Evolutionary conservation across 2,888 invertebrate species (phyloP), one percentile per base, ranked within the genome.

Genomic region (Acrobasis suavella): DNA sequence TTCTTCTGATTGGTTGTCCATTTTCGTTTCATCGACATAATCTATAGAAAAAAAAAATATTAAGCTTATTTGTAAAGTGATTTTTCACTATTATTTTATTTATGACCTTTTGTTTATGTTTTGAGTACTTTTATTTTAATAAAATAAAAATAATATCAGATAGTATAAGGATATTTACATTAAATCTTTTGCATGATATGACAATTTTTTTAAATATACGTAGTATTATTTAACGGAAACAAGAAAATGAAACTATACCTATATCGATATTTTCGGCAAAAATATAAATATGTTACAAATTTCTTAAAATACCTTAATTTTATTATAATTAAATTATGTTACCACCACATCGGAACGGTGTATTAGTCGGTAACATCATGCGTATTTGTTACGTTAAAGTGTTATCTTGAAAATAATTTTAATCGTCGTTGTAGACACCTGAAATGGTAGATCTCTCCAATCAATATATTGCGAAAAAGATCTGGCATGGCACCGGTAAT

Each of bases 241-340:
- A 22, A 22, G 22, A 22, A 22, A 2, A 22, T 22, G 72, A 77
- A 79, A 78, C 76, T 69, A 72, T 78, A 77, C 75, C 72, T 72
- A 77, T 67, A 66, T 73, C 50, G 66, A 64, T 68, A 66, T 67
- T 77, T 68, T 63, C 76, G 73, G 74, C 73, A 55, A 10, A 15
- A 46, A 14, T 46, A 46, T 14, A 46, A 7, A 14, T 12, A 46
- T 46, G 2, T 56, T 22, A 56, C 16, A 56, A 42, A 56, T 42
- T 10, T 42, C 56, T 22, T 56, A 56, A 9, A 14, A 16, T 42
- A 56, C 10, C 16, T 17, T 46, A 56, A 10, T 17, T 15, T 56
- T 8, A 42, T 56, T 56, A 42, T 7, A 55, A 39, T 39, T 38
- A 12, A 17, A 14, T 50, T 22, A 50, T 22, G 32, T 7, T 32